Evolutionary conservation across 2,113 vertebrate species (phyloP), one percentile per base, ranked within the genome.

Genomic region (Muntiacus muntjak): DNA sequence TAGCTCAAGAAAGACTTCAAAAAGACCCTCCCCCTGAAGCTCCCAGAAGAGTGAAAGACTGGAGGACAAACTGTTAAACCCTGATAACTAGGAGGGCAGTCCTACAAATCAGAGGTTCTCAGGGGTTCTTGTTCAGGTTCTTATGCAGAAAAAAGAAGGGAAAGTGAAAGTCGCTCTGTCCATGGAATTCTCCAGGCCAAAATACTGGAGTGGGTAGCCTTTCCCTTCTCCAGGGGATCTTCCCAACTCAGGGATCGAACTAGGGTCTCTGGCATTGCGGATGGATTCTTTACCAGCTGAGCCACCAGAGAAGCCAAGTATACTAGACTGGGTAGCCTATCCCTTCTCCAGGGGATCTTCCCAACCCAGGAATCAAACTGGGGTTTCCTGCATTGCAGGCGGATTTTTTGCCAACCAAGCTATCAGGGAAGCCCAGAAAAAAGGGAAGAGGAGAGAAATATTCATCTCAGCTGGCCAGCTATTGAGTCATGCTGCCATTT

Each of bases 221-320:
- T 74, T 74, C 36, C 36, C 67, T 74, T 74, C 67, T 74, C n/a
- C 36, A 40, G 67, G 67, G 21, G 19, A 64, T 64, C 62, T 67
- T 67, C 62, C 62, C 67, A 74, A 74, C 9, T 74, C 67, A 40
- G 67, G n/a, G 36, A 74, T 40, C 1, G 2, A 74, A 40, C 36
- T 21, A 36, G 9, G n/a, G 67, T 71, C 19, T 71, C 67, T 0
- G 5, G 10, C 19, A 40, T 13, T 71, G n/a, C 0, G 0, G 67
- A 36, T 40, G 36, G 67, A 71, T 71, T 71, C 67, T 71, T 71
- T 71, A 71, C 67, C 67, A 71, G 9, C n/a, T 36, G 19, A 71
- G n/a, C 67, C n/a, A 71, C 10, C 10, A 71, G 67, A 40, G n/a
- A 40, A 40, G 67, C 67, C 67, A 71, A 40, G 67, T 40, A 71